A percentile compares a stretch with the other conserved stretches of the same genome.
Evolutionary conservation across 2,113 vertebrate species (phyloP).

Genomic region (Suncus etruscus): DNA sequence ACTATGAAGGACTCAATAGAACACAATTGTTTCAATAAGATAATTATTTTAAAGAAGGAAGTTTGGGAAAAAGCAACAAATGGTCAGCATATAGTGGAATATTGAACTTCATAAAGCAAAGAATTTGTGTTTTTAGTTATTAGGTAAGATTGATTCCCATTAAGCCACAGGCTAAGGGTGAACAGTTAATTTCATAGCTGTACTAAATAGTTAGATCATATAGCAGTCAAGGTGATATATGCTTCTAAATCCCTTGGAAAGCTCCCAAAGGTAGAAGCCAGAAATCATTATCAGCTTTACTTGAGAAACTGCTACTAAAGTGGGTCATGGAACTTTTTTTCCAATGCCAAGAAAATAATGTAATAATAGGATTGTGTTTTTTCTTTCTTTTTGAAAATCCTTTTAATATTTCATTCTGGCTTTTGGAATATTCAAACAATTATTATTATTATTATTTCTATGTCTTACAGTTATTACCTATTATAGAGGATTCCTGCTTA

Average conservation of each 20-base stretch:
- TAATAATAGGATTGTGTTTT: constrained; percentile 69
- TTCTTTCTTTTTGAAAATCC: constrained; percentile 67
- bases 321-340: constrained; percentile 71
- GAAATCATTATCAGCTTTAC: constrained; percentile 76
- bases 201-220: constrained; percentile 80
- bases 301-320: constrained; percentile 79
- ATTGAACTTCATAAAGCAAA: constrained; percentile 54
- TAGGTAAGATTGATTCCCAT: constrained; percentile 70
- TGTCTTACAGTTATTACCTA: constrained; percentile 61
- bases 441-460: constrained; percentile 36
- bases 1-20: too few species aligned
- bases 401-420: constrained; percentile 70
- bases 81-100: constrained; percentile 46
- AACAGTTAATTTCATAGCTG: constrained; percentile 78
- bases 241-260: constrained; percentile 77
- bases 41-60: too few species aligned
- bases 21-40: too few species aligned
- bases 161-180: constrained; percentile 73
- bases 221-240: constrained; percentile 81
- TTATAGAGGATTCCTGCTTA: constrained; percentile 65
- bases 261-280: constrained; percentile 75
- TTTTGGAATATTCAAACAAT: constrained; percentile 70
- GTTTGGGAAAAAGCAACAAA: constrained; percentile 53
- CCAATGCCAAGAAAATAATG: constrained; percentile 70
- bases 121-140: constrained; percentile 49